Base-by-base conservation (phyloP, 2,113 vertebrate species). In the Rhizomys pruinosus region DNA sequence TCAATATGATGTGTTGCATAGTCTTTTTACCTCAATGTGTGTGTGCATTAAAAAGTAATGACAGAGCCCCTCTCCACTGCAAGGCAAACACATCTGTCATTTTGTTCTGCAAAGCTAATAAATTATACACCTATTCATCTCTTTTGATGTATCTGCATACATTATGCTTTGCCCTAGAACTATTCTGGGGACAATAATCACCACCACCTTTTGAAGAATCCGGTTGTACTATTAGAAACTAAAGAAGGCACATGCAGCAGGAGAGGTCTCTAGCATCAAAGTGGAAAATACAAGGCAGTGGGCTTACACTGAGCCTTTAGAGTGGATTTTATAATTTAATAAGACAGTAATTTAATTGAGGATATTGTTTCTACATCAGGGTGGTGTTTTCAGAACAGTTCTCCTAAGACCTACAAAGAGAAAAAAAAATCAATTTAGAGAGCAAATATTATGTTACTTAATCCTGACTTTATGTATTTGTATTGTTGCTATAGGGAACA, bases 351-450 rank as follows among this genome's bases (percentile, higher is more conserved):
- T 87, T 79, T 86, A 59, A 80, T 84, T 80, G 42, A 77, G 42
- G 44, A 12, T 88, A 72, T 47, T 68, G 23, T 91, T 89, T 93
- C 77, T 59, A 59, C 11, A 68, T 52, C 52, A 20, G 57, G 25
- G 7, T 94, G 47, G 15, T 92, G n/a, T 92, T 84, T 76, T 12
- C 66, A 68, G 63, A 64, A 69, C 15, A 79, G 44, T 44, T 90
- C 84, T 79, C 82, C 74, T 84, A 61, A 69, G 74, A 66, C 37
- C 86, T 10, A 25, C 32, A 87, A 91, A 95, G 42, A 42, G 16
- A 74, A 64, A 74, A 64, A 86, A 32, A 93, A 86, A 93, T 88
- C 89, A 93, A 85, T 79, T 92, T 92, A 68, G 82, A 96, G 12
- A 89, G 39, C 74, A 95, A 94, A 95, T 74, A 77, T 55, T 64